phyloP scores from a whole-genome alignment of 2,797 vertebrate genomes.

The Halcyon smyrnensis region DNA sequence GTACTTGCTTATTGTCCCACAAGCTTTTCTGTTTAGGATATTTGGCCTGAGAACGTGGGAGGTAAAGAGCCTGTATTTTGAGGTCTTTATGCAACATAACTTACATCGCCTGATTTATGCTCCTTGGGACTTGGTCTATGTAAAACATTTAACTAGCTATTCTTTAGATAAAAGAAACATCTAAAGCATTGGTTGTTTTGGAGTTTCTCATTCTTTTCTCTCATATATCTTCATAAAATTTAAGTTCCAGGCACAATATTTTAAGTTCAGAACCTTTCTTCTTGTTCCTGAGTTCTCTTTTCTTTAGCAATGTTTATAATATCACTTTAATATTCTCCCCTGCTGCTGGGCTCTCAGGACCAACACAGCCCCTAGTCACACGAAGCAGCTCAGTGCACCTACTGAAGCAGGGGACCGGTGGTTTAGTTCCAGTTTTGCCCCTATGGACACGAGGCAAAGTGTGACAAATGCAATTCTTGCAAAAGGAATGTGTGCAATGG shows the following conservation, averaged over 20 bases:
- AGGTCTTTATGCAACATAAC: slow-evolving; percentile 18
- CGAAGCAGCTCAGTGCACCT: not conserved
- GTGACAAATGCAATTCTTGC: not conserved
- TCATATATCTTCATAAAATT: not conserved
- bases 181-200: not conserved
- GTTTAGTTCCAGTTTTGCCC: not conserved
- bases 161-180: slow-evolving; percentile 47
- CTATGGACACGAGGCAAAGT: not conserved
- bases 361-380: accelerated
- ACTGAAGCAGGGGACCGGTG: accelerated
- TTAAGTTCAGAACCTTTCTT: not conserved
- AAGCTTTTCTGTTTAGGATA: slow-evolving; percentile 40
- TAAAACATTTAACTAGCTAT: not conserved
- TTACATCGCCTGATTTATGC: slow-evolving; percentile 46
- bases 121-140: slow-evolving; percentile 9
- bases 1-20: not conserved
- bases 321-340: not conserved
- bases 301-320: not conserved
- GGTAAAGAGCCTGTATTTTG: slow-evolving; percentile 7
- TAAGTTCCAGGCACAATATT: not conserved
- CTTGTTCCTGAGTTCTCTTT: not conserved
- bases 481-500: accelerated
- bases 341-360: not conserved
- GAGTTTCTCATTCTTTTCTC: not conserved
- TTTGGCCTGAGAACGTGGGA: not conserved